phyloP scores from a whole-genome alignment of 2,113 vertebrate species.

The Polypterus bichir region DNA sequence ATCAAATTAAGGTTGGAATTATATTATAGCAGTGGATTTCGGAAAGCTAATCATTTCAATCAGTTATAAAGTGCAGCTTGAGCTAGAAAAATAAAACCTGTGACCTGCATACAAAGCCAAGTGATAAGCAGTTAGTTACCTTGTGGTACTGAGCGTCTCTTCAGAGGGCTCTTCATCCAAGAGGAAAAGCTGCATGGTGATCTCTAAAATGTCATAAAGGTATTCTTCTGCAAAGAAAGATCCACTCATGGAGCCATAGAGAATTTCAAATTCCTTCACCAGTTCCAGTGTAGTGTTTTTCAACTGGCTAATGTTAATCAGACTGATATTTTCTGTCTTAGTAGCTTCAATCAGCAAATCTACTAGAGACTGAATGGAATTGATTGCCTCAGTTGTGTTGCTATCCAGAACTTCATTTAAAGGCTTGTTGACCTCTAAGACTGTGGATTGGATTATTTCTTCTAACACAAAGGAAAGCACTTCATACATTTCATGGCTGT shows the following conservation, averaged over 20 bases:
- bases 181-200: neutral
- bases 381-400: neutral
- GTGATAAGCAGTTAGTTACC: neutral
- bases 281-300: constrained; percentile 4
- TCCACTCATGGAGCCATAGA: neutral
- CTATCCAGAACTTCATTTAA: neutral
- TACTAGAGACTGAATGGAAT: neutral
- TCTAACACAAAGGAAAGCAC: neutral
- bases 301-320: neutral
- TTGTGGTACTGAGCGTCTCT: neutral
- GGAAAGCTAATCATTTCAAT: no score
- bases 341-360: constrained; percentile 1
- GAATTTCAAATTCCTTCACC: constrained; percentile 4
- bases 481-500: neutral
- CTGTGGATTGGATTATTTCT: neutral
- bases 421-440: neutral
- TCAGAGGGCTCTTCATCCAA: neutral
- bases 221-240: neutral
- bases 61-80: no score
- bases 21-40: no score
- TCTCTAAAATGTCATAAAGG: neutral
- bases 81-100: no score
- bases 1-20: no score
- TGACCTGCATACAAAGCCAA: no score
- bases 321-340: neutral